phyloP scores from a whole-genome alignment of 1,140 invertebrate genomes.

The Drosophila sucinea region DNA sequence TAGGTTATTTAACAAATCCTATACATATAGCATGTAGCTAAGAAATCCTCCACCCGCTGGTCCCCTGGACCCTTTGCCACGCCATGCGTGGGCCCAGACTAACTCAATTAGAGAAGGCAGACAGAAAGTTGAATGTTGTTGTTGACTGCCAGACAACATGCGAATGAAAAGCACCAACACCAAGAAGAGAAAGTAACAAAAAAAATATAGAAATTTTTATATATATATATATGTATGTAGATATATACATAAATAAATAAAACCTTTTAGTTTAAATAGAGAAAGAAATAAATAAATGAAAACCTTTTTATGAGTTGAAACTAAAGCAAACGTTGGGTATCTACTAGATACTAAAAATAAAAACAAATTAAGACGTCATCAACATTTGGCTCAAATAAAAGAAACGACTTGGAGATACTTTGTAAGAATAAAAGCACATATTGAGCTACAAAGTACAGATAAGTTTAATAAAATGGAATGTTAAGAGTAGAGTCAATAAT shows the following conservation, averaged over 20 bases:
- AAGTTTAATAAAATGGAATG: too few relatives aligned
- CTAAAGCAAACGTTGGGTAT: too few relatives aligned
- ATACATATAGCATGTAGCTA: neutral
- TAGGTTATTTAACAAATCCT: neutral
- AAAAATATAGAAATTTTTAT: slow-evolving; percentile 29
- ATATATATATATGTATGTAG: neutral
- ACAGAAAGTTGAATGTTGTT: slow-evolving; percentile 49
- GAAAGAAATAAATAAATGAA: neutral
- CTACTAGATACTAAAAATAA: too few relatives aligned
- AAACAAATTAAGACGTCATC: too few relatives aligned
- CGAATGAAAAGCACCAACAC: slow-evolving; percentile 28
- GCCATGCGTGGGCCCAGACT: slow-evolving; percentile 53
- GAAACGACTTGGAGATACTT: too few relatives aligned
- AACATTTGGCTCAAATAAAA: too few relatives aligned
- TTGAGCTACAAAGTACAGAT: too few relatives aligned
- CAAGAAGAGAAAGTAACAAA: neutral
- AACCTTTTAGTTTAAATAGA: slow-evolving; percentile 25
- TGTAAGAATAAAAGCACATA: too few relatives aligned
- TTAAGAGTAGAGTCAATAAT: too few relatives aligned
- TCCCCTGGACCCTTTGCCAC: slow-evolving; percentile 32
- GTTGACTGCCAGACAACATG: slow-evolving; percentile 53
- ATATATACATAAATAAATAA: slow-evolving; percentile 11
- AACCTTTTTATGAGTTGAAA: slow-evolving; percentile 16
- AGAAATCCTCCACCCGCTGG: neutral
- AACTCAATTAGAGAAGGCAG: slow-evolving; percentile 56